Base-by-base conservation (phyloP, 2,888 invertebrate species). In the Eledone cirrhosa region DNA sequence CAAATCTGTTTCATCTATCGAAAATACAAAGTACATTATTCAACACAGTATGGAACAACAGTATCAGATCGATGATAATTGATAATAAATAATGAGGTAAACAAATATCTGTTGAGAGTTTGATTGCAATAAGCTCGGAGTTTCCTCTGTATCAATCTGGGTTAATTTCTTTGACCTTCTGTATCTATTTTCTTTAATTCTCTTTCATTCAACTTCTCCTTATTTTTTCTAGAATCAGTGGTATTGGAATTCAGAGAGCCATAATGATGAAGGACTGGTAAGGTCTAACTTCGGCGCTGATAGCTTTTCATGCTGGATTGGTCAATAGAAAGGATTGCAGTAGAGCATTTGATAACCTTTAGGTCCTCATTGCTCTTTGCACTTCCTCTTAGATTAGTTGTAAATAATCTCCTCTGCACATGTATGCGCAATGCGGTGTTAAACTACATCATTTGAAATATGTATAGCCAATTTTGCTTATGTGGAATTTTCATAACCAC, bases 191-290 rank as follows among this genome's bases (percentile, higher is more conserved):
- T 75, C 33, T 67, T 67, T 67, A 31, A 29, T 67, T 67, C 67
- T 67, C 67, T 67, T 67, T 75, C 75, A 75, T 75, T 75, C 48
- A 75, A 47, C 48, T 41, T 47, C 74, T 78, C 78, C 81, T 85
- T 83, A 83, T 84, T 85, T 85, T 76, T 86, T 88, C 82, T 88
- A 88, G 87, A 87, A 87, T 84, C 85, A 85, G 81, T 88, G 87
- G 88, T 84, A 86, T 83, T 88, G 87, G 87, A 87, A 85, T 79
- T 84, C 87, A 81, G 88, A 88, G 85, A 86, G 86, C 84, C 87
- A 88, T 84, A 87, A 86, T 82, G 87, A 87, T 78, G 87, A 86
- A 78, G 87, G 87, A 82, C 84, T 88, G 88, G 88, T 88, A 88
- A 87, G 88, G 80, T 86, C 83, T 82, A 83, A 82, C 82, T 78